A percentile compares a stretch with the other conserved stretches of the same genome.
These are phyloP conservation scores for Pipa parva DNA, from an alignment of 2,113 vertebrate species.

Conservation along the genomic window DNA sequence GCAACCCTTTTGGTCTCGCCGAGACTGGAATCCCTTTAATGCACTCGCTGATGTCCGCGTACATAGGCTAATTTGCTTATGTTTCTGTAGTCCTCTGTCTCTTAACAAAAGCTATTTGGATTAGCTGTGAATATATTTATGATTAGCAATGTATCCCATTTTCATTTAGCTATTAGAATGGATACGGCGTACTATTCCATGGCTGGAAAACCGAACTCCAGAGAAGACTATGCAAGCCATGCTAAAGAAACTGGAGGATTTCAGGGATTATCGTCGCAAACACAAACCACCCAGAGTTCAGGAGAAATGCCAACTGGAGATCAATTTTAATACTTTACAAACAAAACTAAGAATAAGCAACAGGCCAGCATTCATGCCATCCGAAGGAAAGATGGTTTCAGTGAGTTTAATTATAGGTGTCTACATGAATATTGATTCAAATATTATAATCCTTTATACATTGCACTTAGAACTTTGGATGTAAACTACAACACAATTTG, in stretches of 20 bases:
- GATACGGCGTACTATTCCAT: slow-evolving; percentile 94
- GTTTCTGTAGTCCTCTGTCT: too few relatives aligned
- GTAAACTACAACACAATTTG: too few relatives aligned
- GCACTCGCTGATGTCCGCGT: too few relatives aligned
- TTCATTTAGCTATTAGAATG: slow-evolving; percentile 79
- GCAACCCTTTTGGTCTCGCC: too few relatives aligned
- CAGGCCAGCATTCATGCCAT: slow-evolving; percentile 95
- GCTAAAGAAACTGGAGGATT: slow-evolving; percentile 95
- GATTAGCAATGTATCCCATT: background rate
- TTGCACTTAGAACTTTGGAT: too few relatives aligned
- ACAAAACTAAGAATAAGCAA: slow-evolving; percentile 96
- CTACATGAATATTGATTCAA: too few relatives aligned
- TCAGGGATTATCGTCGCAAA: slow-evolving; percentile 91
- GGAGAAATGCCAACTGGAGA: slow-evolving; percentile 97
- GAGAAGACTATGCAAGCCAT: slow-evolving; percentile 94
- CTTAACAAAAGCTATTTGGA: too few relatives aligned
- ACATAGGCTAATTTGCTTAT: too few relatives aligned
- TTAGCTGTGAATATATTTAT: too few relatives aligned
- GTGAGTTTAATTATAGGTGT: slow-evolving; percentile 59
- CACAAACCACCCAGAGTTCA: slow-evolving; percentile 97
- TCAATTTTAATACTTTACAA: slow-evolving; percentile 97
- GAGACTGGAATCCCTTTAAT: too few relatives aligned
- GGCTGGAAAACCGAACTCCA: slow-evolving; percentile 89
- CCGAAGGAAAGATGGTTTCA: slow-evolving; percentile 98
- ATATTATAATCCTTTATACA: too few relatives aligned